Evolutionary conservation across 1,140 invertebrate genomes (phyloP).

Genomic region (Calephelis virginiensis): DNA sequence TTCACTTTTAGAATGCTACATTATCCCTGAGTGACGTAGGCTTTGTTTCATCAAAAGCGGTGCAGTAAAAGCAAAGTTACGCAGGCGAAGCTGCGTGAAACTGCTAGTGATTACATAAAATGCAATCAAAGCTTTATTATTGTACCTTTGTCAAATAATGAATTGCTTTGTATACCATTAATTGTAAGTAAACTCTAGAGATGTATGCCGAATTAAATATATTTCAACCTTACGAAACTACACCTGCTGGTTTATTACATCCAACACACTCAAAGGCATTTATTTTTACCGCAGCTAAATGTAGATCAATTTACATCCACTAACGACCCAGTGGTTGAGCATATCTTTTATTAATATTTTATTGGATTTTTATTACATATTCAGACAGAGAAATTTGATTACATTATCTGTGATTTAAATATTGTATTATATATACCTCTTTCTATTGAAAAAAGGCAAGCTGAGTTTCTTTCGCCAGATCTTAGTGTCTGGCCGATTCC

Average conservation of each 20-base stretch:
- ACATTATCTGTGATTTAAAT: too few relatives aligned
- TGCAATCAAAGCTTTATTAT: too few relatives aligned
- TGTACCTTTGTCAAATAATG: not conserved
- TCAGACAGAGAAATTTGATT: not conserved
- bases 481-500: too few relatives aligned
- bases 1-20: too few relatives aligned
- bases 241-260: slow-evolving; percentile 10
- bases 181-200: not conserved
- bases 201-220: not conserved
- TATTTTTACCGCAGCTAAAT: slow-evolving; percentile 12
- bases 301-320: slow-evolving; percentile 4
- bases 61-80: too few relatives aligned
- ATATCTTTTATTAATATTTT: slow-evolving; percentile 4
- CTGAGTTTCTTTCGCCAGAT: too few relatives aligned
- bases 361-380: slow-evolving; percentile 3
- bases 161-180: not conserved
- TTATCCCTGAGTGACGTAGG: too few relatives aligned
- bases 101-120: too few relatives aligned
- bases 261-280: slow-evolving; percentile 7
- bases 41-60: too few relatives aligned
- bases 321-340: not conserved
- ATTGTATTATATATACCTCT: too few relatives aligned
- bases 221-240: slow-evolving; percentile 1
- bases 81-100: too few relatives aligned
- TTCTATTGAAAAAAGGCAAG: too few relatives aligned